Base-by-base conservation (phyloP, 2,797 vertebrate genomes). In the Chaetophractus vellerosus region DNA sequence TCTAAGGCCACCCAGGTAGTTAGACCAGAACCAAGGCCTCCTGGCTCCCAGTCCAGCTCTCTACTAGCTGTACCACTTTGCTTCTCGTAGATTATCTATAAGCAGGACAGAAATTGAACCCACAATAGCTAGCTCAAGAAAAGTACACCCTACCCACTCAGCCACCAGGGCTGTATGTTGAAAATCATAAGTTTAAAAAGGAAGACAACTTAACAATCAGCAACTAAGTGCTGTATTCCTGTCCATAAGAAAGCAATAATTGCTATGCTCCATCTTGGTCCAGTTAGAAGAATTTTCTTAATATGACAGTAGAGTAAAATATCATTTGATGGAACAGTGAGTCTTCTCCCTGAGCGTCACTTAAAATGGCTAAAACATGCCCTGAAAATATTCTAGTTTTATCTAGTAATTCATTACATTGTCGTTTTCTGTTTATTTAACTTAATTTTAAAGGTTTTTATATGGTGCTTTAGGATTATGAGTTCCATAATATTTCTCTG, bases 261-360 rank as follows among this genome's bases (percentile, higher is more conserved):
- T 50, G 11, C 21, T 84, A 50, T 24, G 45, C 7, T 55, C 72
- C 41, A 45, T 0, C 57, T 16, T 41, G 26, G 48, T 71, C 26
- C 45, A 72, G 52, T 41, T 61, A 69, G 28, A 61, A 94, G 19
- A 92, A 64, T 36, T 90, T 90, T 90, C 31, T 88, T 72, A 84
- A 85, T 78, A 33, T 94, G 93, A 93, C 28, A 63, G 61, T 28
- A 92, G 19, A 90, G 50, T 36, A 19, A 91, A 89, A 79, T 48
- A 79, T 66, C 1, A 9, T 79, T 85, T 93, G 48, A 84, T 61
- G 18, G 57, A 41, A 81, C 23, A 88, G 36, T 24, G 61, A 59
- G 50, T 87, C 24, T 88, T 84, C 41, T 93, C 59, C 41, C 23
- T 38, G n/a, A 74, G 19, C 55, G 75, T 88, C 88, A 38, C 61